Base-by-base conservation (phyloP, 1,140 invertebrate genomes). In the Metaphire vulgaris region DNA sequence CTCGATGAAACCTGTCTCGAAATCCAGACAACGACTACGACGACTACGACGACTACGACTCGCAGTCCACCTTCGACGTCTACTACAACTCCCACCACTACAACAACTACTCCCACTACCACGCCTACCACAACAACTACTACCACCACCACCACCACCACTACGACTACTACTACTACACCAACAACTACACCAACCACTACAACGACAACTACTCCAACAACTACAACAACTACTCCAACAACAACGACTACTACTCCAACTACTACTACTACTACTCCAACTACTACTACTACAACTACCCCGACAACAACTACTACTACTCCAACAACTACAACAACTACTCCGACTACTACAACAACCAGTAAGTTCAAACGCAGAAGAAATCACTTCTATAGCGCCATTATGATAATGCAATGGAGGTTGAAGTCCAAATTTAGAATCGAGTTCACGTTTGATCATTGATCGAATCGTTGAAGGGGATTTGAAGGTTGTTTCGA, bases 91-190 rank as follows among this genome's bases (percentile, higher is more conserved):
- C 1, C 72, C n/a, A 30, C 69, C n/a, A 70, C 32, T 30, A 41
- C 30, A 16, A n/a, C 1, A 21, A 41, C 16, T 31, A 29, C 69
- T 1, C n/a, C 69, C 21, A 70, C 69, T 30, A 70, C 69, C 16
- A 15, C 29, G 29, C 16, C 69, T 70, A 31, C 33, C n/a, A 70
- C 69, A 21, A 70, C 69, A 26, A 70, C 69, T 70, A 70, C 69
- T 21, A 15, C 29, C n/a, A 32, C 41, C 6, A 56, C 41, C 21
- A 56, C 41, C 21, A 56, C 41, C 6, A 6, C 41, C 6, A 56
- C 41, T 56, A 56, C 41, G 41, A 56, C 41, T 21, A 56, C 41
- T 12, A 6, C 41, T 21, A 56, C 41, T 56, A 56, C 41, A 12
- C 6, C 41, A 21, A 56, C 41, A 56, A 56, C 41, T 21, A 56